phyloP scores from a whole-genome alignment of 2,888 invertebrate genomes.

The Melitaea athalia region DNA sequence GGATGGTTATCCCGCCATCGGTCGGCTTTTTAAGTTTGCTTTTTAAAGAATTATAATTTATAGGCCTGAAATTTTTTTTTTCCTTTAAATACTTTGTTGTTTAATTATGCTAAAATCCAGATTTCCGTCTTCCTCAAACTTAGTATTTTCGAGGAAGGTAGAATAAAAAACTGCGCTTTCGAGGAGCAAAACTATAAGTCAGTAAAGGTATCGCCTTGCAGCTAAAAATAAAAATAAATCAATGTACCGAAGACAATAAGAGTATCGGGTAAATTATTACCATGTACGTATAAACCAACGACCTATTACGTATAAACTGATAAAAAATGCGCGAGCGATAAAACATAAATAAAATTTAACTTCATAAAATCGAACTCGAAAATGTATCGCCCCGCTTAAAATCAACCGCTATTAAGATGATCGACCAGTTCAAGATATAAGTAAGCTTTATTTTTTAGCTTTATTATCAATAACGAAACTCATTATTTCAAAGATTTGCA shows the following conservation, averaged over 20 bases:
- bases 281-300: slow-evolving; percentile 23
- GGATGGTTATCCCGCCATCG: too few relatives aligned
- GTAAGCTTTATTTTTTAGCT: background rate
- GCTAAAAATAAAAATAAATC: slow-evolving; percentile 6
- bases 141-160: too few relatives aligned
- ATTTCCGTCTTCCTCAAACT: too few relatives aligned
- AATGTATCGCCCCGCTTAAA: slow-evolving; percentile 12
- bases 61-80: too few relatives aligned
- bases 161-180: too few relatives aligned
- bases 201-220: too few relatives aligned
- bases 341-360: slow-evolving; percentile 28
- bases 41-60: too few relatives aligned
- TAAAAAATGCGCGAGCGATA: slow-evolving; percentile 34
- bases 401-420: slow-evolving; percentile 2
- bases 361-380: slow-evolving; percentile 12
- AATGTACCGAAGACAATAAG: background rate
- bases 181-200: too few relatives aligned
- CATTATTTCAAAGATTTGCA: background rate
- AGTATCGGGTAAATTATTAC: slow-evolving; percentile 18
- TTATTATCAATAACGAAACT: background rate
- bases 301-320: slow-evolving; percentile 16
- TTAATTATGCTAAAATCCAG: too few relatives aligned
- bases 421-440: background rate
- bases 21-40: too few relatives aligned
- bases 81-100: too few relatives aligned